Evolutionary conservation across 2,888 invertebrate species (phyloP).

Genomic region (Yponomeuta evonymella): DNA sequence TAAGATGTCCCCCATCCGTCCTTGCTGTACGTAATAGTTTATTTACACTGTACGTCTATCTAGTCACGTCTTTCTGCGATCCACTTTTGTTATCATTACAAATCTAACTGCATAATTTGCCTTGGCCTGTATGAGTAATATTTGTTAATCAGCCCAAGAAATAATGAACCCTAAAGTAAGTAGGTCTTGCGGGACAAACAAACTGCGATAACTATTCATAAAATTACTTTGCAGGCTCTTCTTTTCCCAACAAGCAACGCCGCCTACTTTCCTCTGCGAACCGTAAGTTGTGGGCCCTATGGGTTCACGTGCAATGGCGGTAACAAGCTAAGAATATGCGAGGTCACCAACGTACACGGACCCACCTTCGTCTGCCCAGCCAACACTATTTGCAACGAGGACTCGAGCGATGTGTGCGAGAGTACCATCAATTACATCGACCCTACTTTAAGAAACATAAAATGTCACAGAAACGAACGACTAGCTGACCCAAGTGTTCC

Average conservation of each 20-base stretch:
- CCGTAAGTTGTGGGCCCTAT: constrained; percentile 50
- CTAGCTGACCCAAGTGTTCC: constrained; percentile 60
- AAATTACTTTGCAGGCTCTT: background rate
- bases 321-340: constrained; percentile 53
- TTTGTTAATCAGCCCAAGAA: background rate
- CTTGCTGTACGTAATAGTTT: background rate
- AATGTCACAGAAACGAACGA: constrained; percentile 57
- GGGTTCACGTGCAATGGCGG: constrained; percentile 58
- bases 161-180: background rate
- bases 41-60: background rate
- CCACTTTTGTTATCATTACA: background rate
- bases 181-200: background rate
- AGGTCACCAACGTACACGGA: constrained; percentile 47
- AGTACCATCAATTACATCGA: constrained; percentile 53
- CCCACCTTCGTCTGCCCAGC: constrained; percentile 58
- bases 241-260: background rate
- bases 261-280: background rate
- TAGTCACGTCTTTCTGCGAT: background rate
- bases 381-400: constrained; percentile 61
- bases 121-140: background rate
- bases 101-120: background rate
- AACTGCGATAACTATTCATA: background rate
- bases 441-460: constrained; percentile 43
- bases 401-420: constrained; percentile 62
- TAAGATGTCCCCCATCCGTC: too few species aligned